These are phyloP conservation scores for Eupithecia exiguata DNA, from an alignment of 2,888 invertebrate species.

Conservation along the genomic window DNA sequence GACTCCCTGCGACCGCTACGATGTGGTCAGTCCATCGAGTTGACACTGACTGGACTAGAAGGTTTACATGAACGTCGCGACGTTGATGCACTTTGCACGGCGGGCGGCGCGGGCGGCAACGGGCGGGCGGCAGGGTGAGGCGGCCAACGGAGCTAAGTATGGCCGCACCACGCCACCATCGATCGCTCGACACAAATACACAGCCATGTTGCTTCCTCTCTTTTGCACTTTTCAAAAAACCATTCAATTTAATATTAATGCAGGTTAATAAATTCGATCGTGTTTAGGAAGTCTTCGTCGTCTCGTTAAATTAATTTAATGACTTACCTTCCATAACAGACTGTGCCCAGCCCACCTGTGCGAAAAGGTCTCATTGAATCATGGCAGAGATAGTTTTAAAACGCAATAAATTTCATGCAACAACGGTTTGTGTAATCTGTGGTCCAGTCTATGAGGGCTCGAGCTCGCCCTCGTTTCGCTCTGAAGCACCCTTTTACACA, in stretches of 20 bases:
- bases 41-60: too few species aligned
- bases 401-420: conserved; percentile 8
- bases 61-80: too few species aligned
- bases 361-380: background rate
- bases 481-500: conserved; percentile 20
- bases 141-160: too few species aligned
- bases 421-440: background rate
- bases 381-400: conserved; percentile 14
- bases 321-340: background rate
- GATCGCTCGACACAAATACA: background rate
- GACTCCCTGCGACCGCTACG: too few species aligned
- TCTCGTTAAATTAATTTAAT: background rate
- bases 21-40: too few species aligned
- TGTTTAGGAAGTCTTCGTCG: background rate
- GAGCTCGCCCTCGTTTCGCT: conserved; percentile 23
- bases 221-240: background rate
- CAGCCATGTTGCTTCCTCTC: background rate
- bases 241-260: background rate
- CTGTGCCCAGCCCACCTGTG: background rate
- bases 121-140: too few species aligned
- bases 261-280: background rate
- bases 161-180: background rate
- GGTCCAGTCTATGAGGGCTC: conserved; percentile 16
- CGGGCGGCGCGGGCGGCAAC: too few species aligned
- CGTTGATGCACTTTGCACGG: too few species aligned